A percentile compares a stretch with the other conserved stretches of the same genome.
Evolutionary conservation across 64 coral and sea anemone genomes (phyloP).

Genomic region (Anthopleura sola): DNA sequence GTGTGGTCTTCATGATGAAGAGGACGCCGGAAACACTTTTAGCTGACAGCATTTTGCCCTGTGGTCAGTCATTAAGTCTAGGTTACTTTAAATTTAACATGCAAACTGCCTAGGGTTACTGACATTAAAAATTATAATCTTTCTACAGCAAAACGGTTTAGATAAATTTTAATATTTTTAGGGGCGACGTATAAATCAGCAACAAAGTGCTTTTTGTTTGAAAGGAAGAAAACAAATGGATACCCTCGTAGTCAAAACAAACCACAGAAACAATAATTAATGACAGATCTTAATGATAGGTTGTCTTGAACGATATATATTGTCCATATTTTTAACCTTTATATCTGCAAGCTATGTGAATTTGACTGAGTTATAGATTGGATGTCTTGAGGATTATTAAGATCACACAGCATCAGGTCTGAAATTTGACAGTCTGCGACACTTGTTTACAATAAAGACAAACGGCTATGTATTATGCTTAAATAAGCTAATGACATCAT

Average conservation of each 20-base stretch:
- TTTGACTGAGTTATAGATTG: background rate
- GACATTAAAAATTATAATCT: background rate
- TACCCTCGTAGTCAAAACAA: background rate
- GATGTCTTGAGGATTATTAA: background rate
- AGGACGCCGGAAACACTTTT: background rate
- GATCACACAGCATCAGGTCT: background rate
- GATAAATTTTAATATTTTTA: background rate
- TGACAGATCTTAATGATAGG: background rate
- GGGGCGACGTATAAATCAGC: background rate
- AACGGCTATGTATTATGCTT: background rate
- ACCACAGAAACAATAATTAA: background rate
- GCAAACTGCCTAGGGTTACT: background rate
- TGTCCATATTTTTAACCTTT: background rate
- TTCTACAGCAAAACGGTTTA: background rate
- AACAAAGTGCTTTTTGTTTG: background rate
- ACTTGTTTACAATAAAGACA: background rate
- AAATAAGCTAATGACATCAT: background rate
- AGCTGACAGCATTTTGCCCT: background rate
- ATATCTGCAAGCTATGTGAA: background rate
- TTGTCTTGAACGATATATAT: background rate
- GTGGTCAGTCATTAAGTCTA: background rate
- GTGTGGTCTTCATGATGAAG: background rate
- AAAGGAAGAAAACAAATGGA: background rate
- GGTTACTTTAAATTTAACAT: background rate
- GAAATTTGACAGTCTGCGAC: background rate